Base-by-base conservation (phyloP, 2,113 vertebrate species). In the Myiozetetes cayanensis region DNA sequence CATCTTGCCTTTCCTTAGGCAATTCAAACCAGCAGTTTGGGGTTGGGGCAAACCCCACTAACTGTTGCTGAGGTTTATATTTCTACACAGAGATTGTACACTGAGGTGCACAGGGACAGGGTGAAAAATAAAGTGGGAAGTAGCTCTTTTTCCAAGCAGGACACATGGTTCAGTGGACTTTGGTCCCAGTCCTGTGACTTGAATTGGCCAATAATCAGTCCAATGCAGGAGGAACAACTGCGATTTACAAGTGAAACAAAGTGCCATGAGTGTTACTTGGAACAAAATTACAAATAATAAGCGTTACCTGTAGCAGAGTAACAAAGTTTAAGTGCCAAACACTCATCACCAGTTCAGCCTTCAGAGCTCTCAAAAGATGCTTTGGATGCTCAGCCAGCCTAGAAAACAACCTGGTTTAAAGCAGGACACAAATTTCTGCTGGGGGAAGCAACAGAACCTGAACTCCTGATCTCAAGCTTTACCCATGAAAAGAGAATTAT, bases 71-170 rank as follows among this genome's bases (percentile, higher is more conserved):
- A 49, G 35, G 55, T 43, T 56, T 46, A 2, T 43, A 52, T 14
- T 75, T 53, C 37, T 30, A 6, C 10, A 13, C 8, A 47, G 30
- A 58, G 7, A 35, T 12, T 0, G 0, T 6, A 21, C 23, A 18
- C 19, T 6, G 27, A 70, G 22, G 6, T 37, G 10, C 17, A 44
- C 25, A 35, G 14, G 28, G 11, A 61, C 1, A 35, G 5, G 4
- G 23, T 23, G 28, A 72, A 47, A 56, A 90, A 24, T 10, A 37
- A 56, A 52, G 39, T 3, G 8, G 23, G 15, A 50, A n/a, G 27
- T 9, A 46, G 16, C 13, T 75, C 17, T 43, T 74, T 23, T 59
- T 39, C 28, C 23, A 39, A 3, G 15, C 7, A 53, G 9, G 33
- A 55, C 14, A 20, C 35, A 27, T 0, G 14, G n/a, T 24, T 63